A percentile compares a stretch with the other conserved stretches of the same genome.
Conservation (phyloP, 2,113 vertebrate genomes). For the Sitta europaea region DNA sequence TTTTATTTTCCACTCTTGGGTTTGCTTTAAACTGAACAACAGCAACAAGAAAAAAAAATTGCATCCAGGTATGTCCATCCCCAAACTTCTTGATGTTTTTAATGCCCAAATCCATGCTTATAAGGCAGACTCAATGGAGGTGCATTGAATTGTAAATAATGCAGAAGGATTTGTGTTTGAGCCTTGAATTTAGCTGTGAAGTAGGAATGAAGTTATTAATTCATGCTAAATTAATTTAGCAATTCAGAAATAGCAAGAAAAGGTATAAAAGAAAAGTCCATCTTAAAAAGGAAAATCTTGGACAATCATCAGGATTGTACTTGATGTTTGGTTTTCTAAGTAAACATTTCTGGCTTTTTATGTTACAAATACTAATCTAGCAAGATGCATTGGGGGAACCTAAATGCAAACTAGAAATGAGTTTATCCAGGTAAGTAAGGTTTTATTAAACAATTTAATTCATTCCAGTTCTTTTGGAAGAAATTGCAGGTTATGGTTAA, state of each 20-base stretch:
- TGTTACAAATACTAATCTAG: slow-evolving; percentile 63
- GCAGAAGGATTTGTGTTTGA: background rate
- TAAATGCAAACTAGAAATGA: slow-evolving; percentile 74
- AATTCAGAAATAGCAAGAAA: slow-evolving; percentile 23
- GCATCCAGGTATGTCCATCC: background rate
- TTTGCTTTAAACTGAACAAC: background rate
- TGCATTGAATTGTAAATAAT: background rate
- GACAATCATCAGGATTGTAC: slow-evolving; percentile 57
- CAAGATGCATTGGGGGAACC: slow-evolving; percentile 63
- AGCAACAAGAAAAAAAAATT: background rate
- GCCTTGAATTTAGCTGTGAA: background rate
- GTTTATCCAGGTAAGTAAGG: slow-evolving; percentile 76
- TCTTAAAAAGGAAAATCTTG: slow-evolving; percentile 11
- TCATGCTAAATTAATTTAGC: slow-evolving; percentile 1
- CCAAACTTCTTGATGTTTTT: background rate
- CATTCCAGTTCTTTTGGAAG: slow-evolving; percentile 79
- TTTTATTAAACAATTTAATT: slow-evolving; percentile 83
- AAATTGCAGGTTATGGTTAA: slow-evolving; percentile 78
- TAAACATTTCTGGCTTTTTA: slow-evolving; percentile 67
- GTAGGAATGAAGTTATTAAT: slow-evolving; percentile 22
- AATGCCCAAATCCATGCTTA: background rate
- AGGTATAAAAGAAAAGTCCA: background rate
- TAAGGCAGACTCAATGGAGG: background rate
- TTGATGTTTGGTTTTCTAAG: slow-evolving; percentile 62
- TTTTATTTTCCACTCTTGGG: background rate